These are phyloP conservation scores for Charanyca ferruginea DNA, from an alignment of 2,888 invertebrate genomes.

Conservation along the genomic window DNA sequence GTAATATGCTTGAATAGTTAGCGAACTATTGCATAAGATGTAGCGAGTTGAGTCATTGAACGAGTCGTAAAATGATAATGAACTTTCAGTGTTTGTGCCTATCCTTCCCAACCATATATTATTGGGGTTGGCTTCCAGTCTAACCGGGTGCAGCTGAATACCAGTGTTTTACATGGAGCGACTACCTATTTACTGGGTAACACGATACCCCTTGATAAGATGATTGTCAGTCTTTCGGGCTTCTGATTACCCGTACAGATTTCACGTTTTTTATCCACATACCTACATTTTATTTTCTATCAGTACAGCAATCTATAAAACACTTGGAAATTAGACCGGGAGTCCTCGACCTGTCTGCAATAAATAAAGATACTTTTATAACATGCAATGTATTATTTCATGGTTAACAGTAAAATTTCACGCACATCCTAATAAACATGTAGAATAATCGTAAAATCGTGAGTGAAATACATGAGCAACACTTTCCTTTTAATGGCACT, in stretches of 20 bases:
- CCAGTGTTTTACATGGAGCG: no score
- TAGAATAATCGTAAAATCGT: slow-evolving; percentile 40
- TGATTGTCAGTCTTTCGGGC: no score
- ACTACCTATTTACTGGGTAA: no score
- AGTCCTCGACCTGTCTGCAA: slow-evolving; percentile 2
- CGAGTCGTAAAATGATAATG: background rate
- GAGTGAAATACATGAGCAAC: slow-evolving; percentile 44
- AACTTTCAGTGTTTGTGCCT: background rate
- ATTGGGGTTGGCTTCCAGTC: no score
- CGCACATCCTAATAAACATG: slow-evolving; percentile 31
- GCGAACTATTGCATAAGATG: slow-evolving; percentile 24
- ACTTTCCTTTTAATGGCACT: slow-evolving; percentile 60
- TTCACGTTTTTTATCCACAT: background rate
- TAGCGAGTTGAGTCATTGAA: background rate
- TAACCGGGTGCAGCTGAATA: no score
- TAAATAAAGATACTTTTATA: slow-evolving; percentile 10
- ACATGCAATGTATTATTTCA: slow-evolving; percentile 8
- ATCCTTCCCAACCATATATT: no score
- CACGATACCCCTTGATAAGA: no score
- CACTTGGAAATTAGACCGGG: background rate
- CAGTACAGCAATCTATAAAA: background rate
- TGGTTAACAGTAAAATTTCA: slow-evolving; percentile 27
- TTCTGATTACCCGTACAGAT: no score
- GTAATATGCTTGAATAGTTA: slow-evolving; percentile 12
- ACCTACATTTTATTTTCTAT: background rate